Percentiles rank a stretch among this genome's conserved stretches.
Conservation (phyloP, 2,797 vertebrate species). For the Channallabes apus region DNA sequence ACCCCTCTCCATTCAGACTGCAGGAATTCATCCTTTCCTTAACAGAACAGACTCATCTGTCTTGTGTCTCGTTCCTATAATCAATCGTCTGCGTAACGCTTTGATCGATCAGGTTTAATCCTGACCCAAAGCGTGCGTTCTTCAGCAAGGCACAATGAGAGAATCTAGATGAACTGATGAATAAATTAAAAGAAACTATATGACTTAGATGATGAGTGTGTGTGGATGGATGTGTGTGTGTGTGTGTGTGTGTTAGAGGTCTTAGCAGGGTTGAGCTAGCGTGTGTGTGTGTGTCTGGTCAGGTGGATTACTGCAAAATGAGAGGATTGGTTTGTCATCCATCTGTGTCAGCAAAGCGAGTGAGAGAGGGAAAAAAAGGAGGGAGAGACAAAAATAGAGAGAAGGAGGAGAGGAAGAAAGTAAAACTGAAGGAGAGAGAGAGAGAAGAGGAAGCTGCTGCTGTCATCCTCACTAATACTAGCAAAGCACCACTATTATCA, state of each 20-base stretch:
- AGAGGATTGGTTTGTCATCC: constrained; percentile 63
- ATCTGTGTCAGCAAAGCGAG: constrained; percentile 62
- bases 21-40: constrained; percentile 13
- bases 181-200: background rate
- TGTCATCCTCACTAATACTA: background rate
- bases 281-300: constrained; percentile 59
- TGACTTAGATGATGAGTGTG: background rate
- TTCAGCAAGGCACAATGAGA: background rate
- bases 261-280: constrained; percentile 58
- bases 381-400: constrained; percentile 6
- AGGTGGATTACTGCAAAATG: constrained; percentile 67
- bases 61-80: background rate
- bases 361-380: constrained; percentile 6
- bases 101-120: background rate
- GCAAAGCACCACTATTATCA: background rate
- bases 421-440: background rate
- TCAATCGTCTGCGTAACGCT: background rate
- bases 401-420: background rate
- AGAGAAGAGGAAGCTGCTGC: constrained; percentile 6
- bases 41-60: background rate
- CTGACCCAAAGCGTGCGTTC: background rate
- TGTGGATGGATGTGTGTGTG: constrained; percentile 6
- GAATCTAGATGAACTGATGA: background rate
- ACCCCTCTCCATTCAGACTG: background rate
- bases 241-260: constrained; percentile 56